Evolutionary conservation across 2,888 invertebrate genomes (phyloP).

Genomic region (Thereva nobilitata): DNA sequence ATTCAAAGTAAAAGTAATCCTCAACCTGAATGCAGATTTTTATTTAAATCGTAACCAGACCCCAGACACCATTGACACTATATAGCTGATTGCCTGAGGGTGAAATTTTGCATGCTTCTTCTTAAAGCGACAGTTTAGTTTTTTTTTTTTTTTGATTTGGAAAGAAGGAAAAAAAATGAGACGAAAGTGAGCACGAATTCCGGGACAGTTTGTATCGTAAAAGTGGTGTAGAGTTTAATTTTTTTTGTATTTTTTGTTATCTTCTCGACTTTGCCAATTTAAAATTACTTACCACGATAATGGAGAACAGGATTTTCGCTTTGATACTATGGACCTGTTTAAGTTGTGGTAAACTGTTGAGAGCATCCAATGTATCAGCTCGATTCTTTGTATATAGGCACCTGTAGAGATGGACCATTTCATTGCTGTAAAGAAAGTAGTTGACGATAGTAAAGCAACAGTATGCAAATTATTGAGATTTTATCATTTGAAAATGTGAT

Average conservation of each 20-base stretch:
- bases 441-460: no score
- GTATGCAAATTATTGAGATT: no score
- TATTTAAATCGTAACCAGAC: no score
- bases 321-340: conserved; percentile 86
- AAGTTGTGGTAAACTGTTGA: conserved; percentile 80
- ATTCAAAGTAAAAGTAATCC: conserved; percentile 37
- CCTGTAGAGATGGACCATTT: conserved; percentile 78
- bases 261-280: conserved; percentile 12
- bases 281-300: conserved; percentile 81
- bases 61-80: no score
- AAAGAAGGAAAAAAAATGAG: not conserved
- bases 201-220: not conserved
- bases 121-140: not conserved
- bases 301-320: conserved; percentile 93
- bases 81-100: no score
- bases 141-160: not conserved
- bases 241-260: not conserved
- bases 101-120: no score
- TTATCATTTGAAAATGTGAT: no score
- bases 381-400: conserved; percentile 83
- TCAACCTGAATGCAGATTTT: not conserved
- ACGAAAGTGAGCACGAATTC: not conserved
- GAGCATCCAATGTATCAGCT: conserved; percentile 82
- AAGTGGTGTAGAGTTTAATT: not conserved
- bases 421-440: conserved; percentile 60